A percentile compares a stretch with the other conserved stretches of the same genome.
Evolutionary conservation across 2,888 invertebrate species (phyloP).

Genomic region (Macropis europaea): DNA sequence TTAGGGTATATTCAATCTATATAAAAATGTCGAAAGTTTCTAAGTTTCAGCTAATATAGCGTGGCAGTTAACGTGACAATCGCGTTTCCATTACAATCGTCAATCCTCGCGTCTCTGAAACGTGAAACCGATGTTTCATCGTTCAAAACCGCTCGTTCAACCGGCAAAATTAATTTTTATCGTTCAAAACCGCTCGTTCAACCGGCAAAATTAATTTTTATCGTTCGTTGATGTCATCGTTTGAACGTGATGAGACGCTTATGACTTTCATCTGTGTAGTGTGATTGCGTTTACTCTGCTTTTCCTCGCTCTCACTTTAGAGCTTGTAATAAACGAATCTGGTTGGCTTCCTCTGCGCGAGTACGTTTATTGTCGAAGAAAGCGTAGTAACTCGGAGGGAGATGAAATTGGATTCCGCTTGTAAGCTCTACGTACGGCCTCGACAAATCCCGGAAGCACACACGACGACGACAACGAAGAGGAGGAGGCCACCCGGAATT

Average conservation of each 20-base stretch:
- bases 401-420: constrained; percentile 54
- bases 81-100: too few species aligned
- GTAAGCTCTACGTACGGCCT: constrained; percentile 44
- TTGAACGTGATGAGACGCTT: constrained; percentile 9
- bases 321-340: constrained; percentile 37
- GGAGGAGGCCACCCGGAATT: constrained; percentile 1
- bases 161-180: constrained; percentile 14
- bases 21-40: too few species aligned
- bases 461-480: neutral
- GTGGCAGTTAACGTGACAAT: too few species aligned
- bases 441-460: constrained; percentile 33
- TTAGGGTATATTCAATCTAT: too few species aligned
- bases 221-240: constrained; percentile 4
- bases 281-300: too few species aligned
- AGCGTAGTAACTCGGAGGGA: constrained; percentile 22
- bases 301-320: too few species aligned
- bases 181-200: neutral
- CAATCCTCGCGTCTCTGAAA: too few species aligned
- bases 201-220: neutral
- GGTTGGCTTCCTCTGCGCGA: constrained; percentile 23
- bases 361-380: constrained; percentile 35
- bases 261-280: constrained; percentile 10
- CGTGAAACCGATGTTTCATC: too few species aligned
- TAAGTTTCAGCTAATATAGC: too few species aligned
- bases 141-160: too few species aligned